Base-by-base conservation (phyloP, 2,797 vertebrate genomes). In the Phaenicophaeus curvirostris region DNA sequence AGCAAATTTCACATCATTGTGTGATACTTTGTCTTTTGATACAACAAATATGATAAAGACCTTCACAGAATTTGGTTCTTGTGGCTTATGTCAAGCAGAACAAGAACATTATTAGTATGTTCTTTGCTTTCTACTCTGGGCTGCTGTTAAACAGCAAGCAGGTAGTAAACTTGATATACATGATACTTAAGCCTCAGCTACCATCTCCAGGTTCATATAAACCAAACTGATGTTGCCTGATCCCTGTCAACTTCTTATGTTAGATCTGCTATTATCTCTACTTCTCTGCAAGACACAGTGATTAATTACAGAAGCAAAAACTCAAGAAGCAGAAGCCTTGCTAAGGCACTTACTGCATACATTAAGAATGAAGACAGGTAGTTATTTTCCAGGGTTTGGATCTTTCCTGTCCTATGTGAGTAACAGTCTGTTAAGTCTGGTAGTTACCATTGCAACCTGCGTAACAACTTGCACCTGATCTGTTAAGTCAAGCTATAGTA, bases 231-330 rank as follows among this genome's bases (percentile, higher is more conserved):
- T 11, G 9, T 15, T 84, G 46, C n/a, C 8, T 77, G n/a, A 82
- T 54, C 12, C 4, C 31, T 84, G 62, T n/a, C 41, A 79, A 21
- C n/a, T 85, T 50, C 55, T 85, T 90, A 69, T 65, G 51, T 24
- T 58, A 78, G 30, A 17, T 89, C 39, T 61, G 57, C 9, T 73
- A 73, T 28, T 68, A 79, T 35, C 61, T 27, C 19, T 54, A 27
- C 57, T 59, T 50, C 25, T 46, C 84, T 71, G 58, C 42, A 74
- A 13, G 13, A 73, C 57, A 77, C 3, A 1, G 28, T 21, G 33
- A 75, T 72, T 65, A 91, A 82, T 28, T 51, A 67, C 28, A 83
- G 69, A 91, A 92, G 59, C 48, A 92, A 89, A 79, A 90, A 44
- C 21, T 57, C 58, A 72, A 30, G 17, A 74, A 86, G 30, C 33